phyloP scores from a whole-genome alignment of 2,113 vertebrate species.

The Electrona antarctica region DNA sequence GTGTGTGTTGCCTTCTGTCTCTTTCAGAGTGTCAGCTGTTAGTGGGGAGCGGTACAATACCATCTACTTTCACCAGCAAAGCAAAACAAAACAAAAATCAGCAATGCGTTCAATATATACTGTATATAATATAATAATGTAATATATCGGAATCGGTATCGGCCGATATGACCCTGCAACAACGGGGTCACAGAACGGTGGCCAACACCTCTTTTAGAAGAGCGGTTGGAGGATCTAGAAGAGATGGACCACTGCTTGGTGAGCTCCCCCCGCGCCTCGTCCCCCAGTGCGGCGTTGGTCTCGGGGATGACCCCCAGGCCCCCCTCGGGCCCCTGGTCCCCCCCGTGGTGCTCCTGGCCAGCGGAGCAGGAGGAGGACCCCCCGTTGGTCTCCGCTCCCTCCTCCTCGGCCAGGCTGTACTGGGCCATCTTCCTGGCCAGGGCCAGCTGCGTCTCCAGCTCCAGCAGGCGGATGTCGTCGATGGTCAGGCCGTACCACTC shows the following conservation, averaged over 20 bases:
- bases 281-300: constrained; percentile 58
- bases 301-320: constrained; percentile 58
- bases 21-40: no score
- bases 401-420: constrained; percentile 81
- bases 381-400: constrained; percentile 41
- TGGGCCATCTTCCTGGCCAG: constrained; percentile 95
- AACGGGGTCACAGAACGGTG: no score
- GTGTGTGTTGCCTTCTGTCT: no score
- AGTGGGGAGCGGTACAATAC: no score
- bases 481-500: constrained; percentile 98
- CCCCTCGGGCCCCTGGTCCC: constrained; percentile 68
- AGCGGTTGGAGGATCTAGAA: constrained; percentile 90
- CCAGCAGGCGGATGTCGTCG: constrained; percentile 93
- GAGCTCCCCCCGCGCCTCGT: constrained; percentile 84
- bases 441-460: constrained; percentile 94
- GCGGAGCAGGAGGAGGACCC: constrained; percentile 37
- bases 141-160: no score
- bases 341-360: constrained; percentile 56
- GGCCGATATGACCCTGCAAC: no score
- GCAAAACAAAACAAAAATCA: no score
- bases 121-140: no score
- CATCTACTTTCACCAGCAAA: no score
- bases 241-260: constrained; percentile 99
- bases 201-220: constrained; percentile 94
- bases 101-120: no score